Base-by-base conservation (phyloP, 1,140 invertebrate species). In the Melanaphis sacchari region DNA sequence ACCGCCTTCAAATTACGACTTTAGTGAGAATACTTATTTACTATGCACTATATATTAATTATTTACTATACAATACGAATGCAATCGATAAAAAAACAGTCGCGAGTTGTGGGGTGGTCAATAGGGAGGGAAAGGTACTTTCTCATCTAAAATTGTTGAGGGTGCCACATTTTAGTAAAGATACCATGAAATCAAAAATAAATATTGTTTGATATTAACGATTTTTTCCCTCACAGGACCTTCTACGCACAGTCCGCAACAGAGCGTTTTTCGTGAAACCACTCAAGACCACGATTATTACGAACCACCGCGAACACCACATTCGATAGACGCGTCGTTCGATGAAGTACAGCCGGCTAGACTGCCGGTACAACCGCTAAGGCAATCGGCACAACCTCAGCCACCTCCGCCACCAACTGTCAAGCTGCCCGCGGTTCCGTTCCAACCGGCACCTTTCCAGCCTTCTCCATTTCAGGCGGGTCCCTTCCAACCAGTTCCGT, bases 401-500 rank as follows among this genome's bases (percentile, higher is more conserved):
- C 90, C n/a, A 4, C 31, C 36, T n/a, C 66, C 5, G 4, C 40
- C 40, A 9, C 84, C 93, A 26, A 81, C 76, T 81, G n/a, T 84
- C 54, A 87, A 59, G 24, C 46, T 59, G 40, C 92, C 36, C 59
- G 59, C 59, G 95, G 95, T 76, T 95, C 95, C 31, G 94, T 95
- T 21, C 94, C 95, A 38, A 95, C 95, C 94, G 95, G 95, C 40
- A 94, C 94, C 84, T 26, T 93, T 93, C 95, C 95, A 93, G 94
- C 95, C 93, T 94, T 95, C 31, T 95, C 95, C 90, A 52, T 93
- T 93, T 94, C 95, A 8, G 95, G 95, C 93, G 95, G 95, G 11
- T 66, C 90, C 76, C 54, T 66, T 52, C n/a, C 93, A 59, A 31
- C 59, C 87, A 6, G n/a, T 87, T 1, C 95, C 90, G 49, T 93